phyloP scores from a whole-genome alignment of 2,797 vertebrate genomes.

The Malurus splendens region DNA sequence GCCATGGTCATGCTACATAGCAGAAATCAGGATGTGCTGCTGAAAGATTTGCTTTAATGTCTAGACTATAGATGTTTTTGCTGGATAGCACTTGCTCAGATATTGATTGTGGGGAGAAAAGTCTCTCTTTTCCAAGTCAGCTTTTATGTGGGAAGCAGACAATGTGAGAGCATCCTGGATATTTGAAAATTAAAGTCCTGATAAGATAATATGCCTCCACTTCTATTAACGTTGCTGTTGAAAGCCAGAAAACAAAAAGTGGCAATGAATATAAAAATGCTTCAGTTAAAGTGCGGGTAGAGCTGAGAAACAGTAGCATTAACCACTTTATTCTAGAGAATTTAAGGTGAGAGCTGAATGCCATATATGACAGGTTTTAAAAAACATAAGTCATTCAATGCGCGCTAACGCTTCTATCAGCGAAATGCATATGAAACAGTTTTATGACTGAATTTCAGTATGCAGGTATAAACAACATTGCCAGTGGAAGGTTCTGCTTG shows the following conservation, averaged over 20 bases:
- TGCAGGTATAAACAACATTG: not conserved
- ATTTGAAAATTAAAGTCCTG: conserved; percentile 29
- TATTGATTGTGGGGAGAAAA: not conserved
- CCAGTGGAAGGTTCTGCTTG: not conserved
- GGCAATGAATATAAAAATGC: conserved; percentile 18
- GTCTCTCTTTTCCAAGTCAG: not conserved
- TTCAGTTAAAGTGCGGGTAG: conserved; percentile 17
- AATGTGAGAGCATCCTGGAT: not conserved
- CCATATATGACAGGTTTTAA: not conserved
- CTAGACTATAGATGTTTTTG: conserved; percentile 14
- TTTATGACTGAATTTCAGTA: not conserved
- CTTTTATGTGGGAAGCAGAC: conserved; percentile 2
- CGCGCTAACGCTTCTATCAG: not conserved
- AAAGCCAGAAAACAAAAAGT: conserved; percentile 19
- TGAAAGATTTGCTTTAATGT: conserved; percentile 45
- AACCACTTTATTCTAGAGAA: conserved; percentile 6
- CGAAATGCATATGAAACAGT: not conserved
- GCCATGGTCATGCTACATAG: not conserved
- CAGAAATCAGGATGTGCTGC: conserved; percentile 7
- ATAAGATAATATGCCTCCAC: conserved; percentile 14
- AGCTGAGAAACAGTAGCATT: not conserved
- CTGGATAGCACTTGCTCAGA: conserved; percentile 3
- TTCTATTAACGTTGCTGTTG: conserved; percentile 1
- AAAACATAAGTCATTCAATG: not conserved
- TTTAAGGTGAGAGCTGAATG: conserved; percentile 28